Evolutionary conservation across 2,113 vertebrate species (phyloP).

Genomic region (Andinoacara biseriatus): DNA sequence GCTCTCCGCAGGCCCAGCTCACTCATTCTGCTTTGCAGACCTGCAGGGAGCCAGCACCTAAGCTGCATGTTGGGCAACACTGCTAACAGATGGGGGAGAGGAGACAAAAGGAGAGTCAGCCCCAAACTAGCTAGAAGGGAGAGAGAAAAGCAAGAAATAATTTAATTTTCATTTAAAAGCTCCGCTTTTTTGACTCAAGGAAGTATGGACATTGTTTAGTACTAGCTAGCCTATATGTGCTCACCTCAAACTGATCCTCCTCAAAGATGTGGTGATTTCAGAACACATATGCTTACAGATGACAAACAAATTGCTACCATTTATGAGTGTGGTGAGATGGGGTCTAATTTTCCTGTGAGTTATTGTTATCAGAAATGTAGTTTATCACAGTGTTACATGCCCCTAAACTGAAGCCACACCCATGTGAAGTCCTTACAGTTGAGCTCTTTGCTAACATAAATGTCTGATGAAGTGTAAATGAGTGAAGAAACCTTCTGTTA

Average conservation of each 20-base stretch:
- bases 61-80: not conserved
- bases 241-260: not conserved
- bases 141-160: not conserved
- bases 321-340: not conserved
- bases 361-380: not conserved
- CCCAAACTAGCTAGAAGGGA: not conserved
- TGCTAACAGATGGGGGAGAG: not conserved
- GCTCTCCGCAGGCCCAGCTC: not conserved
- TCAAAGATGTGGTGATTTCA: not conserved
- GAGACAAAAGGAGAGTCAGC: not conserved
- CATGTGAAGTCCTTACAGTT: not conserved
- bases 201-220: not conserved
- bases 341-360: not conserved
- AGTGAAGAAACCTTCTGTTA: not conserved
- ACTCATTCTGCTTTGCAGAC: slow-evolving; percentile 1
- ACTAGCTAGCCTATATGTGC: not conserved
- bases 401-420: not conserved
- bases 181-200: not conserved
- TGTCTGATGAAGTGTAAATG: too few species aligned
- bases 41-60: not conserved
- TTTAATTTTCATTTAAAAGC: not conserved
- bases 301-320: not conserved
- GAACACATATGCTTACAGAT: not conserved
- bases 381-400: not conserved
- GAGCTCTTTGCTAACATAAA: too few species aligned